Conservation (phyloP, 2,113 vertebrate genomes). For the Geococcyx californianus region DNA sequence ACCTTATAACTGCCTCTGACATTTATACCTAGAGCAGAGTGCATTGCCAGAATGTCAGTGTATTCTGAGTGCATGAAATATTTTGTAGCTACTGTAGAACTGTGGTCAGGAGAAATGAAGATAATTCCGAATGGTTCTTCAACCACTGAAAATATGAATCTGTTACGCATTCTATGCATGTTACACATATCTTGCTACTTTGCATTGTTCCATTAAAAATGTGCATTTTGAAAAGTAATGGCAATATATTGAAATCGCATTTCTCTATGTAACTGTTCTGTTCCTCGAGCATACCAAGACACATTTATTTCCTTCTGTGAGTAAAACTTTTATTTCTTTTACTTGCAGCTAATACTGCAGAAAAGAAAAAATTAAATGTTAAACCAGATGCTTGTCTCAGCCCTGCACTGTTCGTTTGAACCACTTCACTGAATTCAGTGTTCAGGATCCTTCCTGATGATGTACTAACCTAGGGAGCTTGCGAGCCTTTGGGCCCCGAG, state of each 20-base stretch:
- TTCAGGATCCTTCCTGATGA: neutral
- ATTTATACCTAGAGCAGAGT: constrained; percentile 1
- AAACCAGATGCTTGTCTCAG: neutral
- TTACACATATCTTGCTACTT: neutral
- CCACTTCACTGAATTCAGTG: neutral
- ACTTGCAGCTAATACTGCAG: neutral
- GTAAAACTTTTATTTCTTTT: neutral
- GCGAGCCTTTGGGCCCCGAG: neutral
- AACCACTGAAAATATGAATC: neutral
- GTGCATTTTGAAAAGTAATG: neutral
- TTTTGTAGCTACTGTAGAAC: neutral
- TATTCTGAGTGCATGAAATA: neutral
- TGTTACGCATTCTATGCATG: neutral
- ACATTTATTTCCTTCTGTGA: neutral
- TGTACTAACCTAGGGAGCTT: neutral
- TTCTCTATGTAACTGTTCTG: neutral
- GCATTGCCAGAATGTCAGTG: neutral
- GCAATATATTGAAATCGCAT: neutral
- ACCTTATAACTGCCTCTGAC: constrained; percentile 33
- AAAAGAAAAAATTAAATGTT: neutral
- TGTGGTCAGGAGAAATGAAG: constrained; percentile 10
- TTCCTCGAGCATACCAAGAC: neutral
- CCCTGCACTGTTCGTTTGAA: neutral
- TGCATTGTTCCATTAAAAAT: neutral
- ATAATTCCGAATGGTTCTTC: neutral